Evolutionary conservation across 2,113 vertebrate genomes (phyloP), one percentile per base, ranked within the genome.

Genomic region (Perognathus longimembris): DNA sequence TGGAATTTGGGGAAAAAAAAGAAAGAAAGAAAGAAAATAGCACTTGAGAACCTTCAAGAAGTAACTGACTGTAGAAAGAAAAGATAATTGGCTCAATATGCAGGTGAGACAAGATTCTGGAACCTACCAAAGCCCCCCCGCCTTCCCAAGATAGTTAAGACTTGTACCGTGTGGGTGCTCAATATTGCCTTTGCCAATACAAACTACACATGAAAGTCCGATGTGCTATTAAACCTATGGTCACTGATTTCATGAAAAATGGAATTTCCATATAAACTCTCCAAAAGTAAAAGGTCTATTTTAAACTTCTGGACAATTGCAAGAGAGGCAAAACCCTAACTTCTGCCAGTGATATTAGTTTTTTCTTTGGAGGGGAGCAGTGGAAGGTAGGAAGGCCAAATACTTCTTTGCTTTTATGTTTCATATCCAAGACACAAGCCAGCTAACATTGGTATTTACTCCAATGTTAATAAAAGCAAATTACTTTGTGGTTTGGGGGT

Each of bases 391-490:
- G 70, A 74, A 94, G 71, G 91, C 86, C 89, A 97, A 96, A 97
- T 95, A 80, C 40, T 40, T 96, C 85, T 81, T 59, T 59, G 96
- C 9, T 97, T 97, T 97, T 91, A 89, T 95, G 81, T 95, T 97
- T 95, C 17, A 1, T 92, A 94, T 97, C 95, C 94, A 97, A 97
- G 89, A 97, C 97, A 97, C 96, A 97, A 95, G 96, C 94, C 97
- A 97, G 93, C 85, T 95, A 97, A 96, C 77, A 95, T 26, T 82
- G 91, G 15, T 97, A 93, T 96, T 97, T 98, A 97, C 96, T 98
- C 97, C 97, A 97, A 97, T 83, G 97, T 96, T 97, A 98, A 98
- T 97, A 98, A 97, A 97, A 97, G 86, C 94, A 96, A 97, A 97
- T 97, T 97, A 96, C 91, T 95, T 94, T 96, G 95, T 0, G 97